Conservation (phyloP, 2,888 invertebrate genomes). For the Hedya salicella region DNA sequence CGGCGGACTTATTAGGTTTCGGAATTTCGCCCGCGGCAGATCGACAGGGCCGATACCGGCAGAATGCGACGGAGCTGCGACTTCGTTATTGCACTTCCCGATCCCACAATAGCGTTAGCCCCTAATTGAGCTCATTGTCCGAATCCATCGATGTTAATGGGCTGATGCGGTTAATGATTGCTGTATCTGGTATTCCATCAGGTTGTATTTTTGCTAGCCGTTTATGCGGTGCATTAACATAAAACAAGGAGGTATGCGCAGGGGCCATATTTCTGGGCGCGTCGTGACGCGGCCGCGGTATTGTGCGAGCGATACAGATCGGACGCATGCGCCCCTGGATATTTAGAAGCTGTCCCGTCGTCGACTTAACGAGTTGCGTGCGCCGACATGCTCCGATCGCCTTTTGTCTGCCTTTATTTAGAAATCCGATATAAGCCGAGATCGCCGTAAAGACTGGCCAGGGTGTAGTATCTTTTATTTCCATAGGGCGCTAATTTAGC, state of each 20-base stretch:
- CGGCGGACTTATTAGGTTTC: conserved; percentile 81
- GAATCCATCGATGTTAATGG: conserved; percentile 48
- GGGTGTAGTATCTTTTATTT: conserved; percentile 34
- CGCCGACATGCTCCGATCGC: conserved; percentile 69
- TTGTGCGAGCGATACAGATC: conserved; percentile 83
- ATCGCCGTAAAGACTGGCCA: conserved; percentile 46
- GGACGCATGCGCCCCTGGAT: conserved; percentile 78
- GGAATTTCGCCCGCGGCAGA: conserved; percentile 77
- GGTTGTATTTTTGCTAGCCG: conserved; percentile 69
- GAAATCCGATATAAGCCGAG: conserved; percentile 56
- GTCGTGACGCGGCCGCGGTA: conserved; percentile 80
- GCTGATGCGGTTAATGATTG: conserved; percentile 47
- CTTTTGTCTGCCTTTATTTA: conserved; percentile 69
- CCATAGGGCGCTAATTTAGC: conserved; percentile 42
- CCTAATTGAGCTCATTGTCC: conserved; percentile 54
- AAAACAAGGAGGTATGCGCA: conserved; percentile 77
- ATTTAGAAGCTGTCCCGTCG: conserved; percentile 80
- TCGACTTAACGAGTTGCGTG: conserved; percentile 81
- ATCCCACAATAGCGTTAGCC: conserved; percentile 66
- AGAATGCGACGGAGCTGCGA: conserved; percentile 50
- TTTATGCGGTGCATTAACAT: conserved; percentile 79
- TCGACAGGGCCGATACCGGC: conserved; percentile 75
- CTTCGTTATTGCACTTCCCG: conserved; percentile 72
- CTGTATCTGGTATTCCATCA: conserved; percentile 77
- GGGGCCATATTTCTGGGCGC: conserved; percentile 78